Conservation (phyloP, 1,140 invertebrate genomes). For the Cryptotermes secundus region DNA sequence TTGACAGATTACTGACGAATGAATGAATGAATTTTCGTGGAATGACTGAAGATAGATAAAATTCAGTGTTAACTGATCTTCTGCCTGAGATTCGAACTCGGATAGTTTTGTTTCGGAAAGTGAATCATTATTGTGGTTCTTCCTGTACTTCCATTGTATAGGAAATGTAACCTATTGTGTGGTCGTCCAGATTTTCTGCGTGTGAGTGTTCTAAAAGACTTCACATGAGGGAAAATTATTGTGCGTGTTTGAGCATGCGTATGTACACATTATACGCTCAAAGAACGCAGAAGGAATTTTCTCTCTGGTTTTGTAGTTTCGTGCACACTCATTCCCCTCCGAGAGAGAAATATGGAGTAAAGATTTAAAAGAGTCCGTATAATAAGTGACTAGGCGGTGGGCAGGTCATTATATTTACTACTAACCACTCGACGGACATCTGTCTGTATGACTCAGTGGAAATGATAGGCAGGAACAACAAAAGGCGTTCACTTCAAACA, state of each 20-base stretch:
- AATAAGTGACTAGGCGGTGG: not conserved
- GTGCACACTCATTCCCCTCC: not conserved
- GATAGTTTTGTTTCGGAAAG: no score
- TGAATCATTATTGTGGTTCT: not conserved
- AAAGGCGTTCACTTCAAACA: no score
- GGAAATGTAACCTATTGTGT: not conserved
- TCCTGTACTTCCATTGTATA: not conserved
- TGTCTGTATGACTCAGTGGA: not conserved
- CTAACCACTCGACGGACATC: not conserved
- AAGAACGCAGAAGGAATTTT: not conserved
- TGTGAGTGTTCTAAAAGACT: constrained; percentile 10
- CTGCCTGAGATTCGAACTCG: no score
- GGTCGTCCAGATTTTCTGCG: not conserved
- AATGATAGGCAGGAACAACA: no score
- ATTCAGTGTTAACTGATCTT: no score
- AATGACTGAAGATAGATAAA: no score
- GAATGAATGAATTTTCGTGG: no score
- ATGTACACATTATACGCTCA: not conserved
- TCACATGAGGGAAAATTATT: constrained; percentile 2
- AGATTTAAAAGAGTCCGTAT: not conserved
- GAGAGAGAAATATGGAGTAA: not conserved
- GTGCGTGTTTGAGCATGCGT: constrained; percentile 8
- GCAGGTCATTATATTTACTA: not conserved
- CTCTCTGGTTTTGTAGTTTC: not conserved
- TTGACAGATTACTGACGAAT: no score